Conservation (phyloP, 2,888 invertebrate genomes). For the Phrixothrix hirtus region DNA sequence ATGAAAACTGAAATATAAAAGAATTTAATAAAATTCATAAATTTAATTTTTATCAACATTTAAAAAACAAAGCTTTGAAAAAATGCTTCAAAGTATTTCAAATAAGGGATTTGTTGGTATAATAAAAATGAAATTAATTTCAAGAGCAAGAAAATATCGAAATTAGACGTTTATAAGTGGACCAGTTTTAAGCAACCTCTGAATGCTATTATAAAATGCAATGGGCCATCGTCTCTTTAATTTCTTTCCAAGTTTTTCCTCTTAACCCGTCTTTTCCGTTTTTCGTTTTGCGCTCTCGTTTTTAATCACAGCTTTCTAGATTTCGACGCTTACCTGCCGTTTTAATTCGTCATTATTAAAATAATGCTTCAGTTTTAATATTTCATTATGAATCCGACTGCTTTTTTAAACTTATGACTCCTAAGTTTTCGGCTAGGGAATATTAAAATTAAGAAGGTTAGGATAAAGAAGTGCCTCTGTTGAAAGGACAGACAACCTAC, state of each 20-base stretch:
- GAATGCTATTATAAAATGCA: constrained; percentile 10
- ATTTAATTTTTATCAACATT: too few species aligned
- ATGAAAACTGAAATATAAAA: too few species aligned
- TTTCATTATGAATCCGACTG: constrained; percentile 52
- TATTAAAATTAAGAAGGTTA: background rate
- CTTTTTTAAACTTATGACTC: constrained; percentile 32
- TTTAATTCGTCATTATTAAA: constrained; percentile 59
- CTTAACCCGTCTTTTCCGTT: constrained; percentile 38
- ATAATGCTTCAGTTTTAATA: constrained; percentile 58
- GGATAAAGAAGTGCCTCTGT: too few species aligned
- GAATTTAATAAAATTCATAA: too few species aligned
- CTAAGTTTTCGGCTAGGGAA: background rate
- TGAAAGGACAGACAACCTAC: background rate
- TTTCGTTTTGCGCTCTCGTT: constrained; percentile 43
- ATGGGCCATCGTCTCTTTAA: constrained; percentile 32
- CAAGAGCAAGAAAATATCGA: constrained; percentile 1
- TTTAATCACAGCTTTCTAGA: constrained; percentile 53
- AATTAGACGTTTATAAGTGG: constrained; percentile 3
- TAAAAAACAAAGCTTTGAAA: too few species aligned
- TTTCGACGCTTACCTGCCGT: constrained; percentile 52
- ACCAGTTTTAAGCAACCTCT: background rate
- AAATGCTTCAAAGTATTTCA: too few species aligned
- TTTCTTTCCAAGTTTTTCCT: constrained; percentile 38
- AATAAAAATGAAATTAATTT: too few species aligned
- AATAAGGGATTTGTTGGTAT: too few species aligned